Conservation (phyloP, 1,140 invertebrate genomes). For the Oryzaephilus surinamensis region DNA sequence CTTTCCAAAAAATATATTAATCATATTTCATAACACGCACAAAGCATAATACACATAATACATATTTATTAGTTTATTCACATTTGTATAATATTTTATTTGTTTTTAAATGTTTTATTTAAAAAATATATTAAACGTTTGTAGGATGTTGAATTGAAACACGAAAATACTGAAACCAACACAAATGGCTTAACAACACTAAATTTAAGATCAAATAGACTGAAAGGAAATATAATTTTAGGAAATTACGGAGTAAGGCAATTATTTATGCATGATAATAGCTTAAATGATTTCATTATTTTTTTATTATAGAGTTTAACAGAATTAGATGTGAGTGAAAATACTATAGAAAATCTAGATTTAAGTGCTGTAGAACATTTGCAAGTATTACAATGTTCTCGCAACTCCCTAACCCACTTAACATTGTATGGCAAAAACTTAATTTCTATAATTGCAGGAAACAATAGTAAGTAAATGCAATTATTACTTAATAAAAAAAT, state of each 20-base stretch:
- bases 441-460: slow-evolving; percentile 57
- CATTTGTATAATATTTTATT: too few relatives aligned
- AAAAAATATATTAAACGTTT: slow-evolving; percentile 6
- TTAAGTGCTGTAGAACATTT: slow-evolving; percentile 57
- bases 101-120: neutral
- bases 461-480: slow-evolving; percentile 53
- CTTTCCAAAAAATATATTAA: neutral
- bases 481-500: neutral
- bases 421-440: slow-evolving; percentile 56
- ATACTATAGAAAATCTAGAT: slow-evolving; percentile 63
- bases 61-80: too few relatives aligned
- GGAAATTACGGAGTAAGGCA: slow-evolving; percentile 69
- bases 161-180: slow-evolving; percentile 15
- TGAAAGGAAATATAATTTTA: slow-evolving; percentile 72
- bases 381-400: slow-evolving; percentile 58
- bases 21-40: too few relatives aligned
- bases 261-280: too few relatives aligned
- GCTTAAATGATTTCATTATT: too few relatives aligned
- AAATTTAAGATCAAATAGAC: slow-evolving; percentile 60
- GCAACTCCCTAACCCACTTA: slow-evolving; percentile 56
- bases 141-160: slow-evolving; percentile 19
- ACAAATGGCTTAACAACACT: slow-evolving; percentile 46
- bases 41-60: too few relatives aligned
- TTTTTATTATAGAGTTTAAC: slow-evolving; percentile 46
- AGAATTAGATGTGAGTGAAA: slow-evolving; percentile 68